A percentile compares a stretch with the other conserved stretches of the same genome.
These are phyloP conservation scores for Rhagoletis zephyria DNA, from an alignment of 1,140 invertebrate genomes.

Conservation along the genomic window DNA sequence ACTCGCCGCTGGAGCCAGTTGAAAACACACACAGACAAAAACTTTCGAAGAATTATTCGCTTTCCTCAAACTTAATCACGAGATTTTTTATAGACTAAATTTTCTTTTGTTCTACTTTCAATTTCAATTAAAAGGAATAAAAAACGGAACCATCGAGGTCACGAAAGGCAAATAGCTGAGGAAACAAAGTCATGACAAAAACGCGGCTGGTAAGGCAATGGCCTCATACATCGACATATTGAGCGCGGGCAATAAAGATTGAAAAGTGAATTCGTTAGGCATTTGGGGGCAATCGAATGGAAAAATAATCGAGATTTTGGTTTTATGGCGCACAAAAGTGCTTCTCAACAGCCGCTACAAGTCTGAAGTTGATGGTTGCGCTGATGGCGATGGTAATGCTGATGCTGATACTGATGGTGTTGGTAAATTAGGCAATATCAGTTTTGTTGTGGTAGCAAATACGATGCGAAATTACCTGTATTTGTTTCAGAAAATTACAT, in stretches of 20 bases:
- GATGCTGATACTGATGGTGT: not conserved
- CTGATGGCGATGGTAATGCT: not conserved
- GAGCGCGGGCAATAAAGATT: not conserved
- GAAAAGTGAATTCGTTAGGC: not conserved
- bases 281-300: constrained; percentile 17
- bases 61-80: not conserved
- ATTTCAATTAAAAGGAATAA: not conserved
- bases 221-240: not conserved
- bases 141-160: not conserved
- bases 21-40: too few species aligned
- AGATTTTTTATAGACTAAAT: not conserved
- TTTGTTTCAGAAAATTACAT: too few species aligned
- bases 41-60: too few species aligned
- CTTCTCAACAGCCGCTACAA: not conserved
- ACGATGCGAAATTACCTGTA: too few species aligned
- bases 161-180: not conserved
- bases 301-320: not conserved
- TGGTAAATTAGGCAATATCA: too few species aligned
- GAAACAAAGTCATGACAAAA: not conserved
- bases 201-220: not conserved
- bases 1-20: too few species aligned
- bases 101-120: not conserved
- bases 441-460: not conserved
- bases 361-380: not conserved
- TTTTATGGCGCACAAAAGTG: not conserved